A percentile compares a stretch with the other conserved stretches of the same genome.
These are phyloP conservation scores for Synanthedon myopaeformis DNA, from an alignment of 2,888 invertebrate genomes.

Conservation along the genomic window DNA sequence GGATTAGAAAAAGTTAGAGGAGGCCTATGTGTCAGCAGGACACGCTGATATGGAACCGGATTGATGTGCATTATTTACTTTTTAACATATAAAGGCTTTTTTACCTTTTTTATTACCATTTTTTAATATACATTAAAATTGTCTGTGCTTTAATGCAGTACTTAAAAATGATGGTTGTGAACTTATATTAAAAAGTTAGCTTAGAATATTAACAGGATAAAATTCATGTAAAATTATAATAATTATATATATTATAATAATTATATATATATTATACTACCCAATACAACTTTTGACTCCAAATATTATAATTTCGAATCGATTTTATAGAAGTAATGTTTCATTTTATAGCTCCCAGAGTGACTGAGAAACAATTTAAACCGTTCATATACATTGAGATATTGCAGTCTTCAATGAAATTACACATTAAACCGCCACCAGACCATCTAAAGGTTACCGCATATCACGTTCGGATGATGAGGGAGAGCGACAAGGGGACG, in stretches of 20 bases:
- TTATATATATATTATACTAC: not conserved
- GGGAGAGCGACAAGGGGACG: slow-evolving; percentile 24
- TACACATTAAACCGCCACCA: slow-evolving; percentile 51
- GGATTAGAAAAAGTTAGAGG: no score
- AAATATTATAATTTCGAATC: not conserved
- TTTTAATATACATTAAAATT: no score
- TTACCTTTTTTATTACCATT: no score
- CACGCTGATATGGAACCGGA: no score
- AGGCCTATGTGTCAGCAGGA: no score
- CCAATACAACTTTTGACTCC: not conserved
- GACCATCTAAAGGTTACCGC: slow-evolving; percentile 30
- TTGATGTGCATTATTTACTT: no score
- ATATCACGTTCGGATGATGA: slow-evolving; percentile 38
- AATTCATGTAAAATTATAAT: not conserved
- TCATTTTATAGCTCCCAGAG: slow-evolving; percentile 31
- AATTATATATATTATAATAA: no score
- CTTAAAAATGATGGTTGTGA: no score
- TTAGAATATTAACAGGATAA: not conserved
- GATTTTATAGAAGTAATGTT: not conserved
- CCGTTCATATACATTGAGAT: slow-evolving; percentile 60
- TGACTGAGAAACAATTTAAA: slow-evolving; percentile 42
- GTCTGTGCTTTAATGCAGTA: no score
- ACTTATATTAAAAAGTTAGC: no score
- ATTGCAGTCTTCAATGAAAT: slow-evolving; percentile 32
- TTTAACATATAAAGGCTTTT: no score